Evolutionary conservation across 2,113 vertebrate species (phyloP), one percentile per base, ranked within the genome.

Genomic region (Percopsis transmontana): DNA sequence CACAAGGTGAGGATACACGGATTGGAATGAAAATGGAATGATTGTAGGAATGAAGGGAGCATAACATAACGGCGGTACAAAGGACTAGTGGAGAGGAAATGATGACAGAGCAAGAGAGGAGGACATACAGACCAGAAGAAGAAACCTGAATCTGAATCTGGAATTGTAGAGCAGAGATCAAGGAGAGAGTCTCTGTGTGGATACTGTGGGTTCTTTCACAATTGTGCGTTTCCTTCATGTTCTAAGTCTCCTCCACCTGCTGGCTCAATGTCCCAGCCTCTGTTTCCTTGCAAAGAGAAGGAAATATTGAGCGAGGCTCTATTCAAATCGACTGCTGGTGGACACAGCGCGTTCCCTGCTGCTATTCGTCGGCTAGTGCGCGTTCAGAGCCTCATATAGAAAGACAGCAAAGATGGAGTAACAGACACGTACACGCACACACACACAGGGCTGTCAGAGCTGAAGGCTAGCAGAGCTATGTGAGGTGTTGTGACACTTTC

Each of bases 401-500:
- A 72, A 81, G 73, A 66, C 50, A 63, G 66, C 55, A 48, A 58
- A 63, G 65, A 85, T 54, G 60, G 48, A 73, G 67, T 72, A 77
- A 77, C 58, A 61, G 51, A 65, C 33, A 24, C 42, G 62, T 45
- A 62, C 55, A 56, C 27, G 15, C 40, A 16, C 57, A 69, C 66
- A 72, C 48, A 27, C 51, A 64, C 50, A 40, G 27, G 64, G 44
- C 84, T 89, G 87, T 85, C 88, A 85, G 74, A 80, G 73, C 59
- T 82, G 81, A 90, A 57, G 71, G 74, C 81, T 65, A 72, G 68
- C 78, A 66, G 78, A 81, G 75, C 74, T 62, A 77, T 80, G 74
- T 87, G 90, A 90, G 72, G 84, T 91, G 85, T 89, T 90, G 82
- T 92, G 91, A 91, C 91, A 91, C 76, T 76, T 86, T 87, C 81